phyloP scores from a whole-genome alignment of 1,140 invertebrate species.

The Zophobas atratus region DNA sequence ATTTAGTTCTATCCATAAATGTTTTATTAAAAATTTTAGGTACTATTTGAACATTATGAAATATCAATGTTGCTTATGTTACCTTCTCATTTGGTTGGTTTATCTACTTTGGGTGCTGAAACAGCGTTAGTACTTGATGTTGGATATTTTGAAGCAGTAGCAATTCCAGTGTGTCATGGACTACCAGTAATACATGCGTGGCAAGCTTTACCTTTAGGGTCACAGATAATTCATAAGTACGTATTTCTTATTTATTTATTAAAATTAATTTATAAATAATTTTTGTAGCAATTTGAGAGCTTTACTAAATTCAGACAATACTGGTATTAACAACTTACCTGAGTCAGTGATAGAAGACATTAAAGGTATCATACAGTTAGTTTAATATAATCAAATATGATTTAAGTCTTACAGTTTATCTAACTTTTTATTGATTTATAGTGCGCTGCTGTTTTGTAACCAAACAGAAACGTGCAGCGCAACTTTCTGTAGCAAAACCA shows the following conservation, averaged over 20 bases:
- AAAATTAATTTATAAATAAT: constrained; percentile 22
- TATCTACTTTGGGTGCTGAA: constrained; percentile 82
- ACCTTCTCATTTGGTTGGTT: constrained; percentile 85
- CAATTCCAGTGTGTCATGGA: constrained; percentile 88
- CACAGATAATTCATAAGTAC: constrained; percentile 35
- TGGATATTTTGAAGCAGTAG: constrained; percentile 86
- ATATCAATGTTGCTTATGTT: constrained; percentile 71
- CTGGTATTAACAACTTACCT: constrained; percentile 68
- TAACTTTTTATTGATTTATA: constrained; percentile 53
- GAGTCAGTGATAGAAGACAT: constrained; percentile 79
- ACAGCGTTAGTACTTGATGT: constrained; percentile 90
- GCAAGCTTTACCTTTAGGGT: constrained; percentile 62
- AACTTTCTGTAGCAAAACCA: constrained; percentile 70
- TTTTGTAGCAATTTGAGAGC: constrained; percentile 69
- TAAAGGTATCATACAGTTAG: constrained; percentile 68
- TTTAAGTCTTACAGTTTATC: constrained; percentile 5
- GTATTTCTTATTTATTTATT: constrained; percentile 10
- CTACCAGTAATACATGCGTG: constrained; percentile 86
- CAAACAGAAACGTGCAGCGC: constrained; percentile 77
- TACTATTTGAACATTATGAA: constrained; percentile 94
- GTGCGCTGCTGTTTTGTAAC: constrained; percentile 89
- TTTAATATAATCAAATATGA: constrained; percentile 21
- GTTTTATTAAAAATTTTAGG: constrained; percentile 65
- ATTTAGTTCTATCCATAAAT: neutral
- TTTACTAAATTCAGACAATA: constrained; percentile 67